These are phyloP conservation scores for Ptilonorhynchus violaceus DNA, from an alignment of 2,113 vertebrate genomes.

Conservation along the genomic window DNA sequence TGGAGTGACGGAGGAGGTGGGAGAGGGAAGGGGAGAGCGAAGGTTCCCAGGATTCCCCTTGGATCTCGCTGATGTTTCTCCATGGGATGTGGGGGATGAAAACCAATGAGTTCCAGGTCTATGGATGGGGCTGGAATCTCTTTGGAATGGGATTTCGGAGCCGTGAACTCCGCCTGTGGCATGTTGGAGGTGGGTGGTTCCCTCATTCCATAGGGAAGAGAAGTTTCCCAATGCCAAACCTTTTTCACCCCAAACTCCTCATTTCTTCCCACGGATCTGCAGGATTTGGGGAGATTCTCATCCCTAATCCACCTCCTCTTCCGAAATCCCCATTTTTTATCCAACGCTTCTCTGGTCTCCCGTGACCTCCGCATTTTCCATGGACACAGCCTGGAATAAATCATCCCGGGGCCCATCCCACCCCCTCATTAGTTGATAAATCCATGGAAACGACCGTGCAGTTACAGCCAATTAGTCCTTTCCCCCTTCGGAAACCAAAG, in stretches of 20 bases:
- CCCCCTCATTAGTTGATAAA: background rate
- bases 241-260: background rate
- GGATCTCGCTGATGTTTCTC: background rate
- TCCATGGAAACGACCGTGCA: slow-evolving; percentile 11
- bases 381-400: background rate
- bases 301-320: too few species aligned
- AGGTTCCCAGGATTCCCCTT: too few species aligned
- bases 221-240: background rate
- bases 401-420: background rate
- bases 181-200: background rate
- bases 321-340: background rate
- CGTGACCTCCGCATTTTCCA: rapidly evolving
- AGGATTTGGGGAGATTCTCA: background rate
- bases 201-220: rapidly evolving
- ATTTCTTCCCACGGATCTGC: background rate
- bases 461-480: slow-evolving; percentile 26
- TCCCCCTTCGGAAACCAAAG: background rate
- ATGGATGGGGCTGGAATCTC: background rate
- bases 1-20: background rate
- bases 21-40: background rate
- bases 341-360: rapidly evolving
- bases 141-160: too few species aligned
- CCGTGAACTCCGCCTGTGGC: too few species aligned
- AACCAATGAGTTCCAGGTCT: background rate
- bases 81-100: background rate